These are phyloP conservation scores for Bucco capensis DNA, from an alignment of 2,113 vertebrate genomes.

Conservation along the genomic window DNA sequence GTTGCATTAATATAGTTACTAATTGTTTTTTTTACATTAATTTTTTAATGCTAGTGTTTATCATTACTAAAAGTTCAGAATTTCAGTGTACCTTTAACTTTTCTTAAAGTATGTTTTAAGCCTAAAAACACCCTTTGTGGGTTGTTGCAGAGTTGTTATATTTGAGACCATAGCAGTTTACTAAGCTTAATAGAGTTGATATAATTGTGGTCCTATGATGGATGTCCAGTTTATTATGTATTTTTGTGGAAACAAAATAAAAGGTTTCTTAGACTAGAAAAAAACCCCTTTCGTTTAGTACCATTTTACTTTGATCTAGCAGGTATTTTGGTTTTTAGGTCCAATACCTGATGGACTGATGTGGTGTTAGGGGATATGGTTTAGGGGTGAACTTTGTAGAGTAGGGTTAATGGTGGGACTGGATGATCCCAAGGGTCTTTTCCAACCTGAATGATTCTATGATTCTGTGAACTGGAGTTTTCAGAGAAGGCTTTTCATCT, in stretches of 20 bases:
- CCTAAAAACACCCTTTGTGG: background rate
- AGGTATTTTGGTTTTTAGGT: background rate
- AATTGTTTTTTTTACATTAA: background rate
- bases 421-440: too few species aligned
- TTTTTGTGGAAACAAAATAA: background rate
- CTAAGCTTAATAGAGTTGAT: background rate
- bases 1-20: background rate
- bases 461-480: background rate
- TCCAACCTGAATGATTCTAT: too few species aligned
- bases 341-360: too few species aligned
- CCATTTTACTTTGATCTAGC: background rate
- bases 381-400: too few species aligned
- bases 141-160: background rate
- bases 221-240: background rate
- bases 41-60: background rate
- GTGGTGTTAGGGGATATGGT: too few species aligned
- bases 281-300: background rate
- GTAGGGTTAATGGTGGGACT: too few species aligned
- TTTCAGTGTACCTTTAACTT: background rate
- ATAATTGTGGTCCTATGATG: background rate
- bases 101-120: background rate
- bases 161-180: background rate
- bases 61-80: background rate
- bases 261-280: background rate
- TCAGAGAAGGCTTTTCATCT: background rate